Conservation (phyloP, 1,140 invertebrate genomes). For the Euura saliciscinereae region DNA sequence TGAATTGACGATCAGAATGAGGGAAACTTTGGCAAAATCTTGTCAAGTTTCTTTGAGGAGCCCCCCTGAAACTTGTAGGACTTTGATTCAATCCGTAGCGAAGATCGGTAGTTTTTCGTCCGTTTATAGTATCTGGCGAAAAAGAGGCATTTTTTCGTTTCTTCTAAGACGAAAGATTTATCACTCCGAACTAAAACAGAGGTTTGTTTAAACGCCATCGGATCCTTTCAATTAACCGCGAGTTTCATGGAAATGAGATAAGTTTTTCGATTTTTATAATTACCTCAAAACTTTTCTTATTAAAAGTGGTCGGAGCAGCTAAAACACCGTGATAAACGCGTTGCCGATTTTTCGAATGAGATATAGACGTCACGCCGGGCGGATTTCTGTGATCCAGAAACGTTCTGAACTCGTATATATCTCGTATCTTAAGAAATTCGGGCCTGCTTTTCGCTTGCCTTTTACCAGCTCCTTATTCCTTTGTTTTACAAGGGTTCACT, state of each 20-base stretch:
- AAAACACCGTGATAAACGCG: background rate
- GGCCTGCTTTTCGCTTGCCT: background rate
- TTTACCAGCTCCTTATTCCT: background rate
- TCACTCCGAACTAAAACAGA: background rate
- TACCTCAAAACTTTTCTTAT: background rate
- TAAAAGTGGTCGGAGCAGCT: background rate
- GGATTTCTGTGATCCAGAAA: background rate
- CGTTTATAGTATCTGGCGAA: background rate
- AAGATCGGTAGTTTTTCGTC: background rate
- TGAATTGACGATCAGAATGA: background rate
- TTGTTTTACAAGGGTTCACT: background rate
- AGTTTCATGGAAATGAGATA: constrained; percentile 7
- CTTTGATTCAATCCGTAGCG: background rate
- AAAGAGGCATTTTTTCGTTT: background rate
- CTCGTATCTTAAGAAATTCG: background rate
- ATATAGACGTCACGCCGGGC: background rate
- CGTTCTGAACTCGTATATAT: background rate
- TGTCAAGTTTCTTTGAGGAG: background rate
- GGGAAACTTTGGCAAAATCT: background rate
- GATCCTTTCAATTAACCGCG: constrained; percentile 2
- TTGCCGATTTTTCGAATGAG: background rate
- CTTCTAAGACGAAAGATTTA: background rate
- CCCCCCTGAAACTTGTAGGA: background rate
- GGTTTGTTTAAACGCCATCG: background rate
- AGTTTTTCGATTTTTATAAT: constrained; percentile 8